phyloP scores from a whole-genome alignment of 2,797 vertebrate genomes.

The Rhabdomys pumilio region DNA sequence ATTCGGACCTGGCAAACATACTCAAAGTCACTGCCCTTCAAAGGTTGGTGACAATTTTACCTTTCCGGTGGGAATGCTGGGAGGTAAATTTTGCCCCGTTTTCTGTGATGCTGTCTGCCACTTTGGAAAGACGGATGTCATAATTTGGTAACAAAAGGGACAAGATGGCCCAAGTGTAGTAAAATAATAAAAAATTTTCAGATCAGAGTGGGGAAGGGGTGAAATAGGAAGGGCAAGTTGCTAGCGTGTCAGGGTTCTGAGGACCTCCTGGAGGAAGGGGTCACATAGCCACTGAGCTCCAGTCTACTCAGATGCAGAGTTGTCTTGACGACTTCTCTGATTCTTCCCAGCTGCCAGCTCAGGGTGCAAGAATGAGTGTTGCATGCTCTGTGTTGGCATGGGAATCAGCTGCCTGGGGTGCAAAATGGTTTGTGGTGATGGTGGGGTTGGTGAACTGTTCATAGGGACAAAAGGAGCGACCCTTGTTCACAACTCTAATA shows the following conservation, averaged over 20 bases:
- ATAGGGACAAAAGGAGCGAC: neutral
- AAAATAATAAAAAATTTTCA: neutral
- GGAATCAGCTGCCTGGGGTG: neutral
- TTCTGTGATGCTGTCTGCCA: neutral
- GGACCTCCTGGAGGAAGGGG: neutral
- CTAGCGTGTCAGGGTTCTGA: neutral
- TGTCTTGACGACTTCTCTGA: too few species aligned
- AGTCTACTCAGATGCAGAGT: too few species aligned
- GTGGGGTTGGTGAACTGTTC: neutral
- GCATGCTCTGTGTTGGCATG: too few species aligned
- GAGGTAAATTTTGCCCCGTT: neutral
- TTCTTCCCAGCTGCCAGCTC: too few species aligned
- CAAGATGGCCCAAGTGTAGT: neutral
- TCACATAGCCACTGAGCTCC: too few species aligned
- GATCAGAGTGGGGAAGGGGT: neutral
- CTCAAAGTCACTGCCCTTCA: neutral
- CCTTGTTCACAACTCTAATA: neutral
- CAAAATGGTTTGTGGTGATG: neutral
- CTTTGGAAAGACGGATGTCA: neutral
- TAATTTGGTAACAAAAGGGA: neutral
- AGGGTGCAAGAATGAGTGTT: too few species aligned
- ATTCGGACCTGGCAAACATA: neutral
- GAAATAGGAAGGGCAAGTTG: neutral
- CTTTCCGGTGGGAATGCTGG: neutral
- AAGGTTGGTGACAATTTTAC: neutral